Conservation (phyloP, 2,113 vertebrate genomes). For the Heloderma charlesbogerti region DNA sequence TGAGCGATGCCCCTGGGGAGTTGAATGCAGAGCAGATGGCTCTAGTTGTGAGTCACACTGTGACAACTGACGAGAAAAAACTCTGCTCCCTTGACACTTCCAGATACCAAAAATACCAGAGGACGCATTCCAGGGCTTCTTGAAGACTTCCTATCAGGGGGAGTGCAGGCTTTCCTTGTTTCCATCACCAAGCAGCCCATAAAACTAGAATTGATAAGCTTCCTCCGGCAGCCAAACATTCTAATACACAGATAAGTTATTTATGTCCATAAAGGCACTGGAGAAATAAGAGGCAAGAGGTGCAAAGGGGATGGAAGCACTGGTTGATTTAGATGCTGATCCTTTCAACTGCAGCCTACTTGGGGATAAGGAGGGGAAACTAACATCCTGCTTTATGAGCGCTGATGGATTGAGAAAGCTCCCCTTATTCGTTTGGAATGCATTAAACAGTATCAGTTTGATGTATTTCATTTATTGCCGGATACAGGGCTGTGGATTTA, state of each 20-base stretch:
- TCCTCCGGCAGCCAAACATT: conserved; percentile 60
- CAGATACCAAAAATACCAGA: conserved; percentile 84
- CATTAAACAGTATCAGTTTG: conserved; percentile 49
- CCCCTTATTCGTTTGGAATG: not conserved
- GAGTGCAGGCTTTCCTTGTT: conserved; percentile 70
- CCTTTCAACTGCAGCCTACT: conserved; percentile 53
- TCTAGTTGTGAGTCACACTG: conserved; percentile 81
- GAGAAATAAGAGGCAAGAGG: conserved; percentile 60
- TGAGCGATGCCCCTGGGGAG: conserved; percentile 77
- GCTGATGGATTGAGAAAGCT: conserved; percentile 53
- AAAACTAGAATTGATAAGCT: conserved; percentile 74
- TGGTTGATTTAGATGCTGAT: conserved; percentile 66
- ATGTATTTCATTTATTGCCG: conserved; percentile 57
- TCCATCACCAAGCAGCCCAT: conserved; percentile 73
- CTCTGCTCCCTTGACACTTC: conserved; percentile 82
- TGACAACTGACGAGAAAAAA: conserved; percentile 83
- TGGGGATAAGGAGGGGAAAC: conserved; percentile 71
- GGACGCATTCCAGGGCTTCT: conserved; percentile 79
- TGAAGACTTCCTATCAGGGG: conserved; percentile 75
- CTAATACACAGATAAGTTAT: conserved; percentile 69
- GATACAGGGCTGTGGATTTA: conserved; percentile 70
- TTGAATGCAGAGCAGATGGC: conserved; percentile 80
- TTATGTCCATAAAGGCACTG: conserved; percentile 65
- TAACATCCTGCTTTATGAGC: conserved; percentile 71
- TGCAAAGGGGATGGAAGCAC: conserved; percentile 65